Percentiles rank a stretch among this genome's conserved stretches.
These are phyloP conservation scores for Drosophila barbarae DNA, from an alignment of 2,888 invertebrate genomes.

Conservation along the genomic window DNA sequence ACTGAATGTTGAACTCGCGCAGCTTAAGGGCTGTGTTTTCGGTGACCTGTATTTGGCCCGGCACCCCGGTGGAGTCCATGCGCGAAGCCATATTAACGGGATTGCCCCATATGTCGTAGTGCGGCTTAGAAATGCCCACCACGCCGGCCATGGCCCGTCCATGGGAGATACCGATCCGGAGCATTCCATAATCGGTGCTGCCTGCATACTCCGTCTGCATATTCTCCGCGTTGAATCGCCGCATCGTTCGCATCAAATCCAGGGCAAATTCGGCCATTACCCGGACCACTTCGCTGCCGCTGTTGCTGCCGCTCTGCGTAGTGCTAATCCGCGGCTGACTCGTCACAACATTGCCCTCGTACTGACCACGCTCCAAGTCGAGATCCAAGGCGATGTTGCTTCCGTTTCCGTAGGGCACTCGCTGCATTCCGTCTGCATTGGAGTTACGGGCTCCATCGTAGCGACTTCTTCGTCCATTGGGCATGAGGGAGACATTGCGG, in stretches of 20 bases:
- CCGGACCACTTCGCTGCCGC: conserved; percentile 80
- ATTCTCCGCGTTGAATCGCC: conserved; percentile 82
- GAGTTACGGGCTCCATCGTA: conserved; percentile 54
- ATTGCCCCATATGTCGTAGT: conserved; percentile 98
- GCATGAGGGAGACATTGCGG: conserved; percentile 75
- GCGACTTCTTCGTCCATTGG: conserved; percentile 76
- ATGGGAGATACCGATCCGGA: conserved; percentile 87
- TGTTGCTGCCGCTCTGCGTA: conserved; percentile 11
- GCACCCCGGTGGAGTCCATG: conserved; percentile 95
- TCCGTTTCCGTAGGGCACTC: conserved; percentile 60
- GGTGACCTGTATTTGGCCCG: conserved; percentile 89
- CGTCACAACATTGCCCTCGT: conserved; percentile 62
- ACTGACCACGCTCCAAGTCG: conserved; percentile 66
- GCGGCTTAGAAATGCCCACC: conserved; percentile 94
- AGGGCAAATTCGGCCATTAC: conserved; percentile 87
- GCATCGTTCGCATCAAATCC: conserved; percentile 85
- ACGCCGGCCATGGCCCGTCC: conserved; percentile 96
- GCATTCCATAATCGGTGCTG: conserved; percentile 74
- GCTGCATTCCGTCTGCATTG: conserved; percentile 53
- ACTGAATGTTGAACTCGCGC: conserved; percentile 85
- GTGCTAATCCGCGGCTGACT: conserved; percentile 39
- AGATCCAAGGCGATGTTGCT: conserved; percentile 56
- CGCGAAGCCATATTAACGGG: conserved; percentile 97
- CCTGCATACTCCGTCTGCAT: conserved; percentile 81
- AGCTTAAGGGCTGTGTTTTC: conserved; percentile 86